phyloP scores from a whole-genome alignment of 1,140 invertebrate genomes.

The Lanistes nyassanus region DNA sequence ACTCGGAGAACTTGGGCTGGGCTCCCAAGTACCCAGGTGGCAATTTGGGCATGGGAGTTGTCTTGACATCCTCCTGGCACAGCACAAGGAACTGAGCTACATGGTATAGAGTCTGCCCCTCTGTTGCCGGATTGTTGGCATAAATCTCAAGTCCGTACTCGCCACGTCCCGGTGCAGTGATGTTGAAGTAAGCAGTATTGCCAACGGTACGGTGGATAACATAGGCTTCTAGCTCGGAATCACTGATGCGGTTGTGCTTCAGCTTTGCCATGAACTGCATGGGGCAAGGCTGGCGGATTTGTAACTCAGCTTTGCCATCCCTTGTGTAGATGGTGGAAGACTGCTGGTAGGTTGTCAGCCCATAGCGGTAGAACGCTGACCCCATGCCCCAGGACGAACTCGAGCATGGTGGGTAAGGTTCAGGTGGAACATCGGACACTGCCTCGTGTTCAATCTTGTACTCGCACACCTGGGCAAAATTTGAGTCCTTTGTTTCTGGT shows the following conservation, averaged over 20 bases:
- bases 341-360: conserved; percentile 60
- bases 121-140: conserved; percentile 63
- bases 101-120: conserved; percentile 64
- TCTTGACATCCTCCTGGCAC: conserved; percentile 60
- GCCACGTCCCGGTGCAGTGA: conserved; percentile 60
- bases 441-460: conserved; percentile 64
- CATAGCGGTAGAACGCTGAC: conserved; percentile 60
- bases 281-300: conserved; percentile 47
- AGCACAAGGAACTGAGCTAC: conserved; percentile 64
- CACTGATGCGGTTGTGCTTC: conserved; percentile 58
- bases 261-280: conserved; percentile 67
- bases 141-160: conserved; percentile 68
- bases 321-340: conserved; percentile 57
- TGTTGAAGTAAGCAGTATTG: conserved; percentile 64
- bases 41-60: conserved; percentile 59
- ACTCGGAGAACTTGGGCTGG: conserved; percentile 61
- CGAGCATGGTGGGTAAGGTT: conserved; percentile 65
- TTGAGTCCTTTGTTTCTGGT: conserved; percentile 62
- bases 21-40: conserved; percentile 64
- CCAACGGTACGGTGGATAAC: conserved; percentile 62
- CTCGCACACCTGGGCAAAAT: conserved; percentile 66
- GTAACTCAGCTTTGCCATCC: conserved; percentile 60
- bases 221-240: conserved; percentile 61
- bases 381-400: conserved; percentile 65
- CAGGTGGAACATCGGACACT: conserved; percentile 34